phyloP scores from a whole-genome alignment of 2,113 vertebrate genomes.

The Chaetorhynchus papuensis region DNA sequence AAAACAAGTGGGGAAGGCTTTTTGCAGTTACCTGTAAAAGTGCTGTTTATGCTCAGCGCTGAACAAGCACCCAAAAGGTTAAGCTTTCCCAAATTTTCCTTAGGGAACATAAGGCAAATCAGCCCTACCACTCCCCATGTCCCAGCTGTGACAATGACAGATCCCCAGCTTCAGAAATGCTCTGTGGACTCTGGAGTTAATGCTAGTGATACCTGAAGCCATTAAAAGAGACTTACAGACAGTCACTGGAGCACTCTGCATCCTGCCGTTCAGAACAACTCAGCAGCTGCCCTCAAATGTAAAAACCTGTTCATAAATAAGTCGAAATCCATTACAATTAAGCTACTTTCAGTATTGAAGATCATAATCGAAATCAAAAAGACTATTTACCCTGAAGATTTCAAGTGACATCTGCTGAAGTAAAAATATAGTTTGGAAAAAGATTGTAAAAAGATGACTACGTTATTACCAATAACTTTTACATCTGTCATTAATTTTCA shows the following conservation, averaged over 20 bases:
- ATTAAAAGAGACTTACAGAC: not conserved
- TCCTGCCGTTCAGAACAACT: not conserved
- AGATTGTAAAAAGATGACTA: slow-evolving; percentile 13
- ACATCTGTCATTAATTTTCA: slow-evolving; percentile 66
- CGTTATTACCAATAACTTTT: slow-evolving; percentile 46
- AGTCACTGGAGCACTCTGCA: not conserved
- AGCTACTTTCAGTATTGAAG: not conserved
- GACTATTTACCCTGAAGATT: slow-evolving; percentile 25
- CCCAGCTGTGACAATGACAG: not conserved
- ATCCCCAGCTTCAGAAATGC: not conserved
- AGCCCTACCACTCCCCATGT: not conserved
- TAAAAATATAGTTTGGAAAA: slow-evolving; percentile 53
- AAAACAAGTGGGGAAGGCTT: not conserved
- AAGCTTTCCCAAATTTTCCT: not conserved
- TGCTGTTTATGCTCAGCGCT: not conserved
- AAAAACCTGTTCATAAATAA: not conserved
- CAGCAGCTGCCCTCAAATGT: not conserved
- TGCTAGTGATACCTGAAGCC: not conserved
- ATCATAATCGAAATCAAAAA: not conserved
- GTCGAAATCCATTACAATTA: not conserved
- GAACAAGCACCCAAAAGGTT: not conserved
- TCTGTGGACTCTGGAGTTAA: not conserved
- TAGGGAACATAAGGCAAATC: not conserved
- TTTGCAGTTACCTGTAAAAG: not conserved
- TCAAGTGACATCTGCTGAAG: slow-evolving; percentile 56